phyloP scores from a whole-genome alignment of 2,888 invertebrate species.

The Corythucha ciliata region DNA sequence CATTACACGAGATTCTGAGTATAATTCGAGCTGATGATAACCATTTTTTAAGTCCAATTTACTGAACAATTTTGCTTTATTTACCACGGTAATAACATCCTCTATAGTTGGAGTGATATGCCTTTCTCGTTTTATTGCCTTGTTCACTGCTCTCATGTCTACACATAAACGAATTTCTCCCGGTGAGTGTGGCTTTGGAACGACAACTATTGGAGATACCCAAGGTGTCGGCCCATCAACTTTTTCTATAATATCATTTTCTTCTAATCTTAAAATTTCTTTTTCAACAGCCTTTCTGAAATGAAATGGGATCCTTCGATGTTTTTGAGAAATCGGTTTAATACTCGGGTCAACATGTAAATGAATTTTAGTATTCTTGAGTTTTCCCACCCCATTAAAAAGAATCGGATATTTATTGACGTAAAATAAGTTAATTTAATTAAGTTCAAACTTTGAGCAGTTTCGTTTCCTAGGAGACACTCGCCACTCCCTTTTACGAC shows the following conservation, averaged over 20 bases:
- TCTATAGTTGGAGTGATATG: slow-evolving; percentile 3
- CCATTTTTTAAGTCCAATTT: slow-evolving; percentile 40
- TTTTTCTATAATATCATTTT: slow-evolving; percentile 13
- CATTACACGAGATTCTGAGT: slow-evolving; percentile 37
- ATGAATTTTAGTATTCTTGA: not conserved
- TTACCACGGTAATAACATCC: not conserved
- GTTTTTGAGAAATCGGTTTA: not conserved
- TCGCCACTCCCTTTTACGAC: not conserved
- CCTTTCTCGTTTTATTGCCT: not conserved
- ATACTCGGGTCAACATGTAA: slow-evolving; percentile 1
- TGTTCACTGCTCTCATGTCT: slow-evolving; percentile 12
- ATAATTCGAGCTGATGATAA: slow-evolving; percentile 40
- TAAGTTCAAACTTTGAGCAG: no score
- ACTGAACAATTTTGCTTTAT: slow-evolving; percentile 32
- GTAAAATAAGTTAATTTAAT: no score
- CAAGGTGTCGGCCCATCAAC: slow-evolving; percentile 9
- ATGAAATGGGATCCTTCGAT: not conserved
- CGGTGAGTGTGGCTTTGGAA: not conserved
- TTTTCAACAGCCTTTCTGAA: not conserved
- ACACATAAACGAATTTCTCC: slow-evolving; percentile 1
- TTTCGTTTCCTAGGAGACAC: not conserved
- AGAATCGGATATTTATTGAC: slow-evolving; percentile 2
- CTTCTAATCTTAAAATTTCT: not conserved
- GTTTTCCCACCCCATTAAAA: slow-evolving; percentile 1
- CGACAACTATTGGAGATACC: slow-evolving; percentile 9